Conservation (phyloP, 2,113 vertebrate species). For the Pedetes capensis region DNA sequence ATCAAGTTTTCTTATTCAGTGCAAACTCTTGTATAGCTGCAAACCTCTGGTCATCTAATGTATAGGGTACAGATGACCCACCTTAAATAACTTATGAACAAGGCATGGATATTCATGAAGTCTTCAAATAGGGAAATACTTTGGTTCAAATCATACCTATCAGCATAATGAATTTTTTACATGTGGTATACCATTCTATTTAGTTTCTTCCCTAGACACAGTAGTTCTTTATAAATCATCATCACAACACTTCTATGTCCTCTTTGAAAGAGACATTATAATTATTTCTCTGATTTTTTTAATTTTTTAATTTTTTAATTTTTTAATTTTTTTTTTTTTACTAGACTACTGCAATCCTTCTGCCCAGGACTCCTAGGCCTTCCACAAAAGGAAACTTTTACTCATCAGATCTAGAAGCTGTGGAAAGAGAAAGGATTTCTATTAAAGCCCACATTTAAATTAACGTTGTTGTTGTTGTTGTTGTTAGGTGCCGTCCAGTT, state of each 20-base stretch:
- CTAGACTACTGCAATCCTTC: neutral
- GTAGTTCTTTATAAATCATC: neutral
- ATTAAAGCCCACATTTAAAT: neutral
- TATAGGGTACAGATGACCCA: neutral
- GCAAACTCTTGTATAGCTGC: neutral
- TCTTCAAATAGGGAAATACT: neutral
- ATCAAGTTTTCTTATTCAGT: neutral
- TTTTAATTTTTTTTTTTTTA: no score
- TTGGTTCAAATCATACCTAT: neutral
- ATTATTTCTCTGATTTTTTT: neutral
- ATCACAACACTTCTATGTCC: neutral
- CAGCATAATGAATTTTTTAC: neutral
- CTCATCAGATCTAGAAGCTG: neutral
- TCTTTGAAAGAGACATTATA: neutral
- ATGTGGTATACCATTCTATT: neutral
- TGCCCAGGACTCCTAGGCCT: neutral
- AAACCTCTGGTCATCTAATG: neutral
- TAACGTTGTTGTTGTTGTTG: no score
- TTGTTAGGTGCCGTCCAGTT: no score
- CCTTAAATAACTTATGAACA: neutral
- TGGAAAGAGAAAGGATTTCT: neutral
- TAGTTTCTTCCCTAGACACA: neutral
- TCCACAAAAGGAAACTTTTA: neutral
- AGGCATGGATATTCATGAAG: neutral
- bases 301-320: no score